phyloP scores from a whole-genome alignment of 2,888 invertebrate genomes.

The Sthenelais limicola region DNA sequence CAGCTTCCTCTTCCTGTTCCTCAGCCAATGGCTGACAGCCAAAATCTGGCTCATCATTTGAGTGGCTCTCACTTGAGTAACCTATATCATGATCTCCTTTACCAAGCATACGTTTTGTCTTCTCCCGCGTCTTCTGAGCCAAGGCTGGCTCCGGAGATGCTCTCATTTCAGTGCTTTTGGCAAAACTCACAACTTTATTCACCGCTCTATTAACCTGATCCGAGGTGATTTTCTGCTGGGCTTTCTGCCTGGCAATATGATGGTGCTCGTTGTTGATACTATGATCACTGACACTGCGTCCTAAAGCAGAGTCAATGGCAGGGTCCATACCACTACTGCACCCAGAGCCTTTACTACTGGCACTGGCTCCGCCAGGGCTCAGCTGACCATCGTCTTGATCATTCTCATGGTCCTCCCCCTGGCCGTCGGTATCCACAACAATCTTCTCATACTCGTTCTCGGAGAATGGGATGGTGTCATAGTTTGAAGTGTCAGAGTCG shows the following conservation, averaged over 20 bases:
- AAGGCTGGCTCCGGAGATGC: background rate
- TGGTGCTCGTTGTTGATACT: conserved; percentile 40
- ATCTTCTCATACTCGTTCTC: conserved; percentile 54
- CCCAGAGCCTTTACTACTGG: conserved; percentile 11
- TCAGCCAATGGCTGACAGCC: background rate
- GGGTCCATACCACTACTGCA: conserved; percentile 40
- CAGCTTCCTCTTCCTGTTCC: background rate
- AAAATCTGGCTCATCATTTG: conserved; percentile 65
- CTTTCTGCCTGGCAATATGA: background rate
- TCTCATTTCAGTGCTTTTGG: conserved; percentile 46
- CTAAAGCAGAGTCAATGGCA: conserved; percentile 50
- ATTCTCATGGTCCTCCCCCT: conserved; percentile 20
- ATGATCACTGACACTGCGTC: conserved; percentile 50
- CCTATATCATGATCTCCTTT: conserved; percentile 66
- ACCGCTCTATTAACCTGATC: conserved; percentile 38
- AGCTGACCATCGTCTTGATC: background rate
- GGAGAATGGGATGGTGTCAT: conserved; percentile 54
- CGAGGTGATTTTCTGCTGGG: conserved; percentile 19
- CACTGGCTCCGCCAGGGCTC: conserved; percentile 26
- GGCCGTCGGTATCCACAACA: conserved; percentile 46
- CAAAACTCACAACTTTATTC: conserved; percentile 40
- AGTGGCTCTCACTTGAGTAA: conserved; percentile 72
- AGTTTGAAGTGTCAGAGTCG: conserved; percentile 46
- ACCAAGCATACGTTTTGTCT: background rate
- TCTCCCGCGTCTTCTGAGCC: background rate